Percentiles rank a stretch among this genome's conserved stretches.
phyloP scores from a whole-genome alignment of 2,113 vertebrate genomes.

The Periophthalmodon schlosseri region DNA sequence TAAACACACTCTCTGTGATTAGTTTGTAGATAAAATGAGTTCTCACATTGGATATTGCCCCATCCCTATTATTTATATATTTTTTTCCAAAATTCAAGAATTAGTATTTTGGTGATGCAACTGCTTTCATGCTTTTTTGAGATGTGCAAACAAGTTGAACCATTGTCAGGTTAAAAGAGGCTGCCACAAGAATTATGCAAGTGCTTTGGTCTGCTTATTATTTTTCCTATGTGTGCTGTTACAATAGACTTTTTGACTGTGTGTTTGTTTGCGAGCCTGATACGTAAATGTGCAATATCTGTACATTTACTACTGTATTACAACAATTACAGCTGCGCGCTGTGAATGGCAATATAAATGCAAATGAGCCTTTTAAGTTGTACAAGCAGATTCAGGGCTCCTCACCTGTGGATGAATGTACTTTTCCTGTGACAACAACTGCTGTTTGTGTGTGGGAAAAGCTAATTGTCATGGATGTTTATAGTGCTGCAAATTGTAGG shows the following conservation, averaged over 20 bases:
- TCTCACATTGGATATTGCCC: too few species aligned
- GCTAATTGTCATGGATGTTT: conserved; percentile 23
- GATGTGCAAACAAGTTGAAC: neutral
- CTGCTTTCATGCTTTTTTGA: neutral
- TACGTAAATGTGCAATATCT: conserved; percentile 18
- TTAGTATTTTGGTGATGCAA: neutral
- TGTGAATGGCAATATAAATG: conserved; percentile 75
- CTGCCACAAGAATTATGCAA: neutral
- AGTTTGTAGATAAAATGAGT: too few species aligned
- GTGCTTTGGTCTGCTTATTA: neutral
- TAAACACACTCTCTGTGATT: too few species aligned
- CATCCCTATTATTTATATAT: too few species aligned
- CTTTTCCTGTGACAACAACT: conserved; percentile 35
- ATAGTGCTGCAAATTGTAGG: conserved; percentile 32
- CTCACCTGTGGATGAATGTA: conserved; percentile 66
- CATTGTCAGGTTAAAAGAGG: neutral
- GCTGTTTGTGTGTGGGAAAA: conserved; percentile 35
- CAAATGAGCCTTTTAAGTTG: conserved; percentile 74
- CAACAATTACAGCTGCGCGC: conserved; percentile 62
- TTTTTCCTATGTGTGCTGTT: neutral
- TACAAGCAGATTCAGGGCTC: conserved; percentile 54
- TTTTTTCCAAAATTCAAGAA: neutral
- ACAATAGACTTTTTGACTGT: conserved; percentile 4
- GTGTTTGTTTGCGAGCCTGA: conserved; percentile 1
- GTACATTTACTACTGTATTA: conserved; percentile 39